Evolutionary conservation across 2,888 invertebrate species (phyloP).

Genomic region (Spicauda simplicius): DNA sequence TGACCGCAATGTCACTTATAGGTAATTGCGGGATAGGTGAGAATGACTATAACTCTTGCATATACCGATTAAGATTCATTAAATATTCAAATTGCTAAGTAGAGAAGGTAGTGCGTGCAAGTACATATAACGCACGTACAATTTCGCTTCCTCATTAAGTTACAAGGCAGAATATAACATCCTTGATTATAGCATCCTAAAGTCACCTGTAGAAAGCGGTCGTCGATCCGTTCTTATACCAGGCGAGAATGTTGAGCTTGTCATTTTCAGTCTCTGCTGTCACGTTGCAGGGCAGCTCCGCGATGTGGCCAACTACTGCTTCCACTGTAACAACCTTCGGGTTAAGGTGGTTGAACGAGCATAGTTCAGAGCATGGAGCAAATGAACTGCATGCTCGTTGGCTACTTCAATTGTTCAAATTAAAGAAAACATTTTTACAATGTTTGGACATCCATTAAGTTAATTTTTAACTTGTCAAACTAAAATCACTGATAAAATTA

Average conservation of each 20-base stretch:
- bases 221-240: slow-evolving; percentile 69
- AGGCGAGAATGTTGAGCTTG: slow-evolving; percentile 68
- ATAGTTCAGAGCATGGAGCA: no score
- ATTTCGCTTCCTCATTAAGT: not conserved
- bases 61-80: no score
- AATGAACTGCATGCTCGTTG: no score
- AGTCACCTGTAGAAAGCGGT: slow-evolving; percentile 75
- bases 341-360: not conserved
- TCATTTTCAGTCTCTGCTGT: slow-evolving; percentile 65
- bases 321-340: slow-evolving; percentile 58
- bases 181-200: slow-evolving; percentile 24
- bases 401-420: no score
- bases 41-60: no score
- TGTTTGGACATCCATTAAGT: no score
- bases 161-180: slow-evolving; percentile 9
- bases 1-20: no score
- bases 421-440: no score
- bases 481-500: no score
- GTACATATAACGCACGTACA: not conserved
- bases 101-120: not conserved
- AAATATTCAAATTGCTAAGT: no score
- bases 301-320: slow-evolving; percentile 67
- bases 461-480: no score
- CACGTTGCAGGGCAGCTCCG: slow-evolving; percentile 72
- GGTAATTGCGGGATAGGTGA: no score